Base-by-base conservation (phyloP, 35 echinoderm and acorn worm genomes). In the Ophioderma brevispina region DNA sequence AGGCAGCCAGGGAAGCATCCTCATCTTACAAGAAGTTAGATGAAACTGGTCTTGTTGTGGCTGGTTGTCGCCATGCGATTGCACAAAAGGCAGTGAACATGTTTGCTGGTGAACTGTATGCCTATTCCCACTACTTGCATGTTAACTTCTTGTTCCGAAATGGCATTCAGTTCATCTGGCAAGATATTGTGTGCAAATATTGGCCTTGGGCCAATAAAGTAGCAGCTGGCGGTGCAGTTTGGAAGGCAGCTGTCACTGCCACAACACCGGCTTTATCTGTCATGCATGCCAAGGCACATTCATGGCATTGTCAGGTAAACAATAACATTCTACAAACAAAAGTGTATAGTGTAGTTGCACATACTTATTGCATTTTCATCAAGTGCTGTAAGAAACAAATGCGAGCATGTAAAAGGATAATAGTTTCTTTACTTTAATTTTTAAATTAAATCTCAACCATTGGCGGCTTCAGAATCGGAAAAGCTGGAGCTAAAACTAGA, bases 21-120 rank as follows among this genome's bases (percentile, higher is more conserved):
- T 13, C 6, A 6, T 25, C 10, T 18, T 13, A 70, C 59, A 70
- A 25, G 5, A 84, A 84, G 8, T 23, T 84, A 23, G 81, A 52
- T 6, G 81, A 84, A 28, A 49, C 39, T 55, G 81, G 81, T 5
- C 81, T 84, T 2, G 81, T 50, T 30, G 81, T 84, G 6, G 40
- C 46, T 17, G 81, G 81, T 23, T 84, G 81, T 36, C 10, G 81
- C 14, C 81, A 84, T 55, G 40, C 81, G 0, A 15, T 84, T 4
- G 81, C 81, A 0, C 81, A 84, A 59, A 84, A 84, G 33, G 81
- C 81, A 3, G 81, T 84, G 13, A 84, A 84, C 31, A 84, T 84
- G 81, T 84, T 55, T 50, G 32, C 41, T 28, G 81, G 81, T 6
- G 81, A 84, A 31, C 81, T 50, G n/a, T 84, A 84, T 59, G 81